Evolutionary conservation across 2,888 invertebrate genomes (phyloP), one percentile per base, ranked within the genome.

Genomic region (Tortrix viridana): DNA sequence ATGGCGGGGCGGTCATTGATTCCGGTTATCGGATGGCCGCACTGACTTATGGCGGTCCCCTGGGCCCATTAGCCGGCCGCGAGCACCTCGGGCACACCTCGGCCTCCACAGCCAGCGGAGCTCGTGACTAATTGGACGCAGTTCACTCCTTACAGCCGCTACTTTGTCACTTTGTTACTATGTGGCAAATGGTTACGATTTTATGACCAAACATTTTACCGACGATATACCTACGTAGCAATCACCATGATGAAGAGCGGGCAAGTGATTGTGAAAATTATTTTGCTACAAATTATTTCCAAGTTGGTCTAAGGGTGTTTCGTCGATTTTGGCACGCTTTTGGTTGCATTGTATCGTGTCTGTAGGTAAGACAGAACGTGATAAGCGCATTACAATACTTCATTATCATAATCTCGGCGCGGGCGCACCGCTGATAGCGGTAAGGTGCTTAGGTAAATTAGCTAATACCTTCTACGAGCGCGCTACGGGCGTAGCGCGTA

Each of bases 111-210:
- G 41, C 41, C 41, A 41, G 14, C 41, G 41, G 41, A 16, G 4
- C 16, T 41, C 83, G 82, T 82, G 87, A 86, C 93, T 93, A 94
- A 94, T 94, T 94, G 93, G 88, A 86, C 91, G 90, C 77, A 76
- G 75, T 79, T 81, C 79, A 71, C 66, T 69, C 68, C 68, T 77
- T 75, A 79, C 76, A 66, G 73, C 65, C 67, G 54, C 65, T 74
- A 76, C 72, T 79, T 77, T 80, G 71, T 77, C 76, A 75, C 71
- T 43, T 44, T 43, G 16, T 41, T 50, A 49, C 50, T 57, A 60
- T 63, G 49, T 48, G 53, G 20, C 32, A 43, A 47, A 14, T 7
- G 2, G 16, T 16, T n/a, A 22, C 23, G 2, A 14, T 44, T 7
- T 23, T 41, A 16, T 16, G 18, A 20, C 12, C 37, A 16, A 14